Evolutionary conservation across 2,888 invertebrate genomes (phyloP), one percentile per base, ranked within the genome.

Genomic region (Iphiclides podalirius): DNA sequence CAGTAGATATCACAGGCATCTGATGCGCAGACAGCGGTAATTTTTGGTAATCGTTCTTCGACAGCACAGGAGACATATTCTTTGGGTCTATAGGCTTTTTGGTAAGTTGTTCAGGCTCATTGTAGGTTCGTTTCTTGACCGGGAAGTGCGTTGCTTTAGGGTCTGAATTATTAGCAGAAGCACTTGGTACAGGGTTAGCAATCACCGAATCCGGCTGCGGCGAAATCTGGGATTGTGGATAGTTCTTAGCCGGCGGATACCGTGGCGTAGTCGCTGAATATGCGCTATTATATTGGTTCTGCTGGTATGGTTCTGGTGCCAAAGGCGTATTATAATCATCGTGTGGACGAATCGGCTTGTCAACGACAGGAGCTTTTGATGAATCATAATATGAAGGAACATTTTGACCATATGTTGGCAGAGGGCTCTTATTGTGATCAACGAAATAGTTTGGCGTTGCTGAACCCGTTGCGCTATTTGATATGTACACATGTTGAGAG

Each of bases 81-180:
- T 77, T 82, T 53, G 72, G 76, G 35, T 83, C 85, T 4, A 63
- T 16, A 4, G 48, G 4, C 66, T 80, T 73, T 64, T 75, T 62
- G 59, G 72, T 47, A 46, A 78, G 12, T 59, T 72, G 59, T 15
- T 86, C 84, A 1, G 77, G 73, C 60, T 92, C 92, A 66, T 85
- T 91, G 57, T 92, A 92, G 26, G 85, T 89, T 33, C 93, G 81
- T 66, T 93, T 93, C 66, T 93, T 93, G 28, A 92, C 92, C 7
- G 92, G 92, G 63, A 91, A 92, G 16, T 90, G 72, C 12, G 89
- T 64, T 35, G 78, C 61, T 67, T 87, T 85, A 4, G 83, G 63
- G 39, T 83, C 78, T 15, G 73, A 51, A 26, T 70, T 52, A 47
- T 67, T 71, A 12, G 87, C 56, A 55, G 70, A 64, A 63, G 59